These are phyloP conservation scores for Paracyclopina nana DNA, from an alignment of 1,140 invertebrate genomes.

Conservation along the genomic window DNA sequence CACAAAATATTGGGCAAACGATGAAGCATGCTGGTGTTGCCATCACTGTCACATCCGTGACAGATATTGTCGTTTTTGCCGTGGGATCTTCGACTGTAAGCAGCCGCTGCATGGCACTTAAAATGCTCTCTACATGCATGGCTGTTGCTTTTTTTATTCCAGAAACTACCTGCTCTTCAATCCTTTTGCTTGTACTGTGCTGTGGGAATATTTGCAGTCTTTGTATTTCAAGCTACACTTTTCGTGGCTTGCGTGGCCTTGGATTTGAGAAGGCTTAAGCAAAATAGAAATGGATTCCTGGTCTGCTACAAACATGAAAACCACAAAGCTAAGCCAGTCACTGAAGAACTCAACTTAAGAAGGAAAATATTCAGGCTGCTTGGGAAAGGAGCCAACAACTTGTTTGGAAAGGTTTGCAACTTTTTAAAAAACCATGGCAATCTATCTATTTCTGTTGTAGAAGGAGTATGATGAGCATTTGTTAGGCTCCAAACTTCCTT, in stretches of 20 bases:
- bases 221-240: slow-evolving; percentile 33
- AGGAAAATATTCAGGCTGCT: too few relatives aligned
- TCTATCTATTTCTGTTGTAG: too few relatives aligned
- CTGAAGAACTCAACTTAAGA: too few relatives aligned
- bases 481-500: too few relatives aligned
- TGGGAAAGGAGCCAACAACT: too few relatives aligned
- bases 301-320: slow-evolving; percentile 25
- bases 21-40: slow-evolving; percentile 39
- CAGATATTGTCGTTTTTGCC: slow-evolving; percentile 41
- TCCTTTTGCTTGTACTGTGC: slow-evolving; percentile 34
- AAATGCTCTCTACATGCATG: too few relatives aligned
- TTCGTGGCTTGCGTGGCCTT: slow-evolving; percentile 35
- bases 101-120: too few relatives aligned
- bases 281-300: slow-evolving; percentile 29
- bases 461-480: too few relatives aligned
- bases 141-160: not conserved
- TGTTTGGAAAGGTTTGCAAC: too few relatives aligned
- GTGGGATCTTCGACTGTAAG: slow-evolving; percentile 37
- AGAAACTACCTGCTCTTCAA: slow-evolving; percentile 29
- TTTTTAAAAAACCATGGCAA: too few relatives aligned
- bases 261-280: slow-evolving; percentile 31
- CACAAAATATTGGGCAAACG: slow-evolving; percentile 27
- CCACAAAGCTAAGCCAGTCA: too few relatives aligned
- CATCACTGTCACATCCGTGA: slow-evolving; percentile 45
- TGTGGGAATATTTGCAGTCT: slow-evolving; percentile 31